Percentiles rank a stretch among this genome's conserved stretches.
phyloP scores from a whole-genome alignment of 1,140 invertebrate genomes.

The Trachelipus rathkii region DNA sequence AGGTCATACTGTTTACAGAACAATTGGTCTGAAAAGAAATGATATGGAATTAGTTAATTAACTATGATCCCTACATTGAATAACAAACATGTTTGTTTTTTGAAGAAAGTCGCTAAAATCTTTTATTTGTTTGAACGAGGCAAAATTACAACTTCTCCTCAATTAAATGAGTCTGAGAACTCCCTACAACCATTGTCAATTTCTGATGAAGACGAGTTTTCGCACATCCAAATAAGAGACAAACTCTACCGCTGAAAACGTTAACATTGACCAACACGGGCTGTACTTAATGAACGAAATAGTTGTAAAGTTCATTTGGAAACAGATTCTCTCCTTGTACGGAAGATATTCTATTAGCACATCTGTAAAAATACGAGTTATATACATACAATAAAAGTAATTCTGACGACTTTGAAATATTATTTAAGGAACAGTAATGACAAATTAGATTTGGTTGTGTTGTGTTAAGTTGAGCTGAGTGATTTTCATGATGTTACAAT shows the following conservation, averaged over 20 bases:
- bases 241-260: conserved; percentile 47
- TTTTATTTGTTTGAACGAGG: too few relatives aligned
- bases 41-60: not conserved
- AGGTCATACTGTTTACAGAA: not conserved
- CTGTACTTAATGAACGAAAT: not conserved
- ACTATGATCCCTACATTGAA: too few relatives aligned
- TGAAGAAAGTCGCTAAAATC: too few relatives aligned
- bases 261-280: conserved; percentile 42
- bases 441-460: too few relatives aligned
- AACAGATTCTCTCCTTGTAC: not conserved
- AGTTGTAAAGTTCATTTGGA: not conserved
- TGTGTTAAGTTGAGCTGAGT: too few relatives aligned
- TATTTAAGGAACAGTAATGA: too few relatives aligned
- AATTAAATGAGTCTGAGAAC: conserved; percentile 58
- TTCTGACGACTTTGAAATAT: too few relatives aligned
- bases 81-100: too few relatives aligned
- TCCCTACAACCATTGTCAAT: conserved; percentile 58
- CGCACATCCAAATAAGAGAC: conserved; percentile 52
- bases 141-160: conserved; percentile 44
- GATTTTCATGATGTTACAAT: too few relatives aligned
- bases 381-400: too few relatives aligned
- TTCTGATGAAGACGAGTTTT: conserved; percentile 52
- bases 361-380: not conserved
- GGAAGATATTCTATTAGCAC: not conserved
- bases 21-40: conserved; percentile 1